phyloP scores from a whole-genome alignment of 2,888 invertebrate species.

The Amphipyra berbera region DNA sequence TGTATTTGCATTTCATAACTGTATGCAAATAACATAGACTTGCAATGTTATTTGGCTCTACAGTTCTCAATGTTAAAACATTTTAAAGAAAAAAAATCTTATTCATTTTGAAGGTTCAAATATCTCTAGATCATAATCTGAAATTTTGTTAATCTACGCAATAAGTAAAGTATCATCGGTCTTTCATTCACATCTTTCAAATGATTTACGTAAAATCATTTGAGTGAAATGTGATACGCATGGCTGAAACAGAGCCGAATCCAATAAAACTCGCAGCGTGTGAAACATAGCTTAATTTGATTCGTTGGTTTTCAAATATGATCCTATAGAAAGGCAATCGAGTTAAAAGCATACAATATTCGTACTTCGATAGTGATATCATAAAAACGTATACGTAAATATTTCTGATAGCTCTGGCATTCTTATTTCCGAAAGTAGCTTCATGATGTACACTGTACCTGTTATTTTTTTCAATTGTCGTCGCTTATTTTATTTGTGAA shows the following conservation, averaged over 20 bases:
- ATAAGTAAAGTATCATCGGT: conserved; percentile 16
- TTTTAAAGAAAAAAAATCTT: background rate
- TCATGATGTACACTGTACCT: conserved; percentile 21
- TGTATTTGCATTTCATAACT: no score
- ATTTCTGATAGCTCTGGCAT: conserved; percentile 30
- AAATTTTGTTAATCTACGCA: conserved; percentile 11
- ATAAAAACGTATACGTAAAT: conserved; percentile 9
- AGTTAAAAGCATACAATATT: conserved; percentile 23
- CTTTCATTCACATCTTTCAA: conserved; percentile 22
- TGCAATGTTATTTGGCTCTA: background rate
- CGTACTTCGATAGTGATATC: conserved; percentile 7
- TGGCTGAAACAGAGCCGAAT: conserved; percentile 35
- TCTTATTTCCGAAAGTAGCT: conserved; percentile 29
- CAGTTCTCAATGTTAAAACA: no score
- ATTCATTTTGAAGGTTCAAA: background rate
- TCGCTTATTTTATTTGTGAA: conserved; percentile 14
- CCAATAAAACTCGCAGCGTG: conserved; percentile 44
- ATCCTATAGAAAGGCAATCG: conserved; percentile 30
- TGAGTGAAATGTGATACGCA: conserved; percentile 45
- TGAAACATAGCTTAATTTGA: conserved; percentile 47
- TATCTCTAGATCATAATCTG: conserved; percentile 4
- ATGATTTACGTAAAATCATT: conserved; percentile 51
- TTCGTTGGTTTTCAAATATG: conserved; percentile 46
- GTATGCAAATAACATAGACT: background rate
- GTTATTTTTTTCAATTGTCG: conserved; percentile 17